Evolutionary conservation across 1,140 invertebrate genomes (phyloP).

Genomic region (Adelges cooleyi): DNA sequence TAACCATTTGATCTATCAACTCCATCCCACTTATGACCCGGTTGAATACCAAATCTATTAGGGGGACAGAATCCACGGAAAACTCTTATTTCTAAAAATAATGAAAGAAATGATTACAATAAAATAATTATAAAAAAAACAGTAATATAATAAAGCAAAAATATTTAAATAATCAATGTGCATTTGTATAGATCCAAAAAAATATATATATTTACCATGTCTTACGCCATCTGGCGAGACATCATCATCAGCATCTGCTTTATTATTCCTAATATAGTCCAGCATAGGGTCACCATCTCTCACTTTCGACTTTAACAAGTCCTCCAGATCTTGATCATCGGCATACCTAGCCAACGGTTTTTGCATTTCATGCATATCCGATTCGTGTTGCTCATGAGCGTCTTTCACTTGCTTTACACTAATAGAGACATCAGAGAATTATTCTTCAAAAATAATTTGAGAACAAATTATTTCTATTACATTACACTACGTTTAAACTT

Average conservation of each 20-base stretch:
- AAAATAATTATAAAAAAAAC: too few species aligned
- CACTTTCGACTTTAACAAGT: constrained; percentile 57
- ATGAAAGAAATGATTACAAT: too few species aligned
- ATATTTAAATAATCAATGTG: too few species aligned
- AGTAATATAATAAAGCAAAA: too few species aligned
- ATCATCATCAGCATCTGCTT: constrained; percentile 39
- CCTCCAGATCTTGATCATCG: constrained; percentile 80
- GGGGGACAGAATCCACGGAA: constrained; percentile 74
- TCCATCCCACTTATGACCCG: constrained; percentile 95
- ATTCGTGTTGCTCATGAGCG: constrained; percentile 50
- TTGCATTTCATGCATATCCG: constrained; percentile 67
- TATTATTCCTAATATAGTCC: constrained; percentile 69
- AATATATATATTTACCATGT: background rate
- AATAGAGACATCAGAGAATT: too few species aligned
- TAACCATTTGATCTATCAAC: constrained; percentile 96
- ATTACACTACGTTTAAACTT: too few species aligned
- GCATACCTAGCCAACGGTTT: constrained; percentile 84
- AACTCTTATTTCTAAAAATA: constrained; percentile 49
- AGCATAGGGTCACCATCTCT: constrained; percentile 88
- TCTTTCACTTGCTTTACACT: constrained; percentile 69
- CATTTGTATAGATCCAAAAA: too few species aligned
- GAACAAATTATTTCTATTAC: too few species aligned
- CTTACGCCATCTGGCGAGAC: background rate
- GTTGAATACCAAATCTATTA: constrained; percentile 82
- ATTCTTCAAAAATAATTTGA: too few species aligned